These are phyloP conservation scores for Metopolophium dirhodum DNA, from an alignment of 1,140 invertebrate species.

Conservation along the genomic window DNA sequence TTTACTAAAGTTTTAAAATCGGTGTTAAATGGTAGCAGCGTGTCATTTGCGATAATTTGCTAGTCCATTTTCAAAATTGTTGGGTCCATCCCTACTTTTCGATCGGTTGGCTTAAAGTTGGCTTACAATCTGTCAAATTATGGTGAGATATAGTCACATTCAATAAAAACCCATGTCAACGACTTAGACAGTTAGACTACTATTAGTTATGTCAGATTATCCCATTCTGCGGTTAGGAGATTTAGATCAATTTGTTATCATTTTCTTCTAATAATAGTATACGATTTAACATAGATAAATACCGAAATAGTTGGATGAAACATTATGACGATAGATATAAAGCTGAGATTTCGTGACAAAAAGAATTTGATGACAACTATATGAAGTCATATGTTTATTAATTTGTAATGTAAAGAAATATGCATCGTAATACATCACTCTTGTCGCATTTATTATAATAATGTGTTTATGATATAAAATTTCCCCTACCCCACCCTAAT, in stretches of 20 bases:
- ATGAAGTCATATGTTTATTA: not conserved
- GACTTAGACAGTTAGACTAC: not conserved
- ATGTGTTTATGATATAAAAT: not conserved
- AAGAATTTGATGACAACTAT: not conserved
- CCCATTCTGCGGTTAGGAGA: not conserved
- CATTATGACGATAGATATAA: not conserved
- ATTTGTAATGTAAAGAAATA: not conserved
- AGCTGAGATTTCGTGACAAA: too few species aligned
- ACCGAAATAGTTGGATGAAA: not conserved
- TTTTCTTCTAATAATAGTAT: not conserved
- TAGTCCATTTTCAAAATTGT: not conserved
- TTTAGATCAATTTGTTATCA: not conserved
- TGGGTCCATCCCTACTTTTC: not conserved
- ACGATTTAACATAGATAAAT: not conserved
- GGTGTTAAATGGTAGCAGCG: not conserved
- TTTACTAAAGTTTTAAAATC: not conserved
- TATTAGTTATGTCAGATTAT: not conserved
- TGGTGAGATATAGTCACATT: not conserved
- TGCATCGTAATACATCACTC: not conserved
- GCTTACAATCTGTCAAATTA: not conserved
- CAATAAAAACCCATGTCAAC: not conserved
- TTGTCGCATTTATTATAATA: not conserved
- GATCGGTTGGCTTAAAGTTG: not conserved
- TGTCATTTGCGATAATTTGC: not conserved
- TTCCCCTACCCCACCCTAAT: not conserved